Conservation (phyloP, 2,888 invertebrate species). For the Andrena bucephala region DNA sequence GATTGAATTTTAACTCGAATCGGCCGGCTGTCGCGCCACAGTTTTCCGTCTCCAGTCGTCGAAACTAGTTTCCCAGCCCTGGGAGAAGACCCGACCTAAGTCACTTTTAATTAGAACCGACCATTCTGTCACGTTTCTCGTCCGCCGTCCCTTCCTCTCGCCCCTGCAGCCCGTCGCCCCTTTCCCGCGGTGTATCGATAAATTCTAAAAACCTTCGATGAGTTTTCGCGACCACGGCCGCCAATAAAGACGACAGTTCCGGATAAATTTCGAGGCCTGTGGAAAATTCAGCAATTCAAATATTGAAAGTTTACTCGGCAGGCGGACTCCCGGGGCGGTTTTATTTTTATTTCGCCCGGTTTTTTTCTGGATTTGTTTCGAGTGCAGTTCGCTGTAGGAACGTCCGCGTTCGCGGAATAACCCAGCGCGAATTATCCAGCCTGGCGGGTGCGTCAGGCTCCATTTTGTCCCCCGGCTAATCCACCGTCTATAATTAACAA, state of each 20-base stretch:
- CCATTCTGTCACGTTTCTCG: slow-evolving; percentile 1
- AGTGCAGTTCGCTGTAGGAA: neutral
- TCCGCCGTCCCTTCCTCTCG: neutral
- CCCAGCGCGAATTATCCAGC: slow-evolving; percentile 19
- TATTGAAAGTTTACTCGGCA: slow-evolving; percentile 19
- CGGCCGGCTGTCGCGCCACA: slow-evolving; percentile 50
- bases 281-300: slow-evolving; percentile 20
- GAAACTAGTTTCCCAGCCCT: slow-evolving; percentile 32
- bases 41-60: slow-evolving; percentile 21
- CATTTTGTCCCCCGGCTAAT: slow-evolving; percentile 39
- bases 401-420: slow-evolving; percentile 12
- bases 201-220: slow-evolving; percentile 6
- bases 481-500: slow-evolving; percentile 56
- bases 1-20: slow-evolving; percentile 74
- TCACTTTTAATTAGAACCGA: slow-evolving; percentile 51
- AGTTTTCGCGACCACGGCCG: neutral
- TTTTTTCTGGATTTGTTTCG: neutral
- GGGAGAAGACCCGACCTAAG: slow-evolving; percentile 22
- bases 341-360: neutral
- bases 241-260: slow-evolving; percentile 3
- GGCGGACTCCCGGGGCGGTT: neutral
- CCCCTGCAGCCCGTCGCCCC: neutral
- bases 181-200: slow-evolving; percentile 4
- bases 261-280: slow-evolving; percentile 14
- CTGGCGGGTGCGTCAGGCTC: neutral